Conservation (phyloP, 2,888 invertebrate species). For the Lasioglossum figueresi region DNA sequence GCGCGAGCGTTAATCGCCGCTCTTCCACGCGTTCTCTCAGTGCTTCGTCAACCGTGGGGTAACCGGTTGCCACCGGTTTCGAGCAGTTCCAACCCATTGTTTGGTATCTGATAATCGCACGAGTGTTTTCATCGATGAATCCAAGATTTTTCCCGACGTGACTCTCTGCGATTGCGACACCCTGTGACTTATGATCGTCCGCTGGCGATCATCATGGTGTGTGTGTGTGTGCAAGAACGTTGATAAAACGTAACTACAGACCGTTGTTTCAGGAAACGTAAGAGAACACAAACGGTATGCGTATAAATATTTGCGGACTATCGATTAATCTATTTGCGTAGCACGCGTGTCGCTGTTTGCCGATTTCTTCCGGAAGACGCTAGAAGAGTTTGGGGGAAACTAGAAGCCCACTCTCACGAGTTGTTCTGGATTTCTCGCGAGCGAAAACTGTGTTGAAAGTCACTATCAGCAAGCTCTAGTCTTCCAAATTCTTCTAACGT, state of each 20-base stretch:
- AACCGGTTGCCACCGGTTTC: constrained; percentile 72
- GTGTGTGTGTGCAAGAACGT: too few species aligned
- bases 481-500: too few species aligned
- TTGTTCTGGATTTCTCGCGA: too few species aligned
- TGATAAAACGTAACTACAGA: neutral
- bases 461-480: too few species aligned
- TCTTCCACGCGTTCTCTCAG: neutral
- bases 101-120: neutral
- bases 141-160: neutral
- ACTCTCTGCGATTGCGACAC: neutral
- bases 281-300: neutral
- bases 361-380: too few species aligned
- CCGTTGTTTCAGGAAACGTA: neutral
- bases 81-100: constrained; percentile 52
- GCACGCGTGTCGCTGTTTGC: constrained; percentile 12
- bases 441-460: too few species aligned
- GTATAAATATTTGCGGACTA: neutral
- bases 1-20: neutral
- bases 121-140: neutral
- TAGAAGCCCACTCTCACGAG: too few species aligned
- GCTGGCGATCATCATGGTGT: too few species aligned
- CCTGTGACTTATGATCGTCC: neutral
- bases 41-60: constrained; percentile 36
- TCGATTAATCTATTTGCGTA: constrained; percentile 7
- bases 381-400: neutral